Evolutionary conservation across 2,888 invertebrate genomes (phyloP).

Genomic region (Drosophila recens): DNA sequence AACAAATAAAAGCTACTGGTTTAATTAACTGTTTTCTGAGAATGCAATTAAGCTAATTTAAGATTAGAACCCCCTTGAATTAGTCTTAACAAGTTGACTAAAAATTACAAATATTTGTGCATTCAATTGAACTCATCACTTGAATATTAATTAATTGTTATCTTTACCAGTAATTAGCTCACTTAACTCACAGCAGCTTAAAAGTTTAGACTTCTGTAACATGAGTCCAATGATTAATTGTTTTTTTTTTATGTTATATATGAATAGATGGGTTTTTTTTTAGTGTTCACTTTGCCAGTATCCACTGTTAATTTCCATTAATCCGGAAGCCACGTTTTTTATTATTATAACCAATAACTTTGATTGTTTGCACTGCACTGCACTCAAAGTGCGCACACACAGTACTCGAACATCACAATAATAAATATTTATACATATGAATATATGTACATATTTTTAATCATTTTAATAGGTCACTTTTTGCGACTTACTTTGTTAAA

Average conservation of each 20-base stretch:
- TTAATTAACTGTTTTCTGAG: not conserved
- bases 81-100: no score
- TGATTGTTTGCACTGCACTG: slow-evolving; percentile 69
- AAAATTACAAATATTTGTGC: not conserved
- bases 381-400: slow-evolving; percentile 12
- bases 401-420: slow-evolving; percentile 15
- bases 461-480: slow-evolving; percentile 72
- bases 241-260: not conserved
- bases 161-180: slow-evolving; percentile 2
- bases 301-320: slow-evolving; percentile 64
- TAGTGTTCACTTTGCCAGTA: slow-evolving; percentile 13
- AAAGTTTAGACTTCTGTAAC: not conserved
- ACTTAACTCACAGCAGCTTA: slow-evolving; percentile 7
- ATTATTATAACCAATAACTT: slow-evolving; percentile 53
- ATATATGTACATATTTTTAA: slow-evolving; percentile 51
- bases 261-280: not conserved
- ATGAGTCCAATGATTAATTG: not conserved
- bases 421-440: slow-evolving; percentile 13
- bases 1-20: not conserved
- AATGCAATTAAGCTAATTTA: slow-evolving; percentile 7
- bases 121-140: slow-evolving; percentile 1
- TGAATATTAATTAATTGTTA: slow-evolving; percentile 6
- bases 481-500: slow-evolving; percentile 49
- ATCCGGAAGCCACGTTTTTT: slow-evolving; percentile 52
- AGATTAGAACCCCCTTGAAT: not conserved